Percentiles rank a stretch among this genome's conserved stretches.
Conservation (phyloP, 2,888 invertebrate genomes). For the Darwinula stevensoni region DNA sequence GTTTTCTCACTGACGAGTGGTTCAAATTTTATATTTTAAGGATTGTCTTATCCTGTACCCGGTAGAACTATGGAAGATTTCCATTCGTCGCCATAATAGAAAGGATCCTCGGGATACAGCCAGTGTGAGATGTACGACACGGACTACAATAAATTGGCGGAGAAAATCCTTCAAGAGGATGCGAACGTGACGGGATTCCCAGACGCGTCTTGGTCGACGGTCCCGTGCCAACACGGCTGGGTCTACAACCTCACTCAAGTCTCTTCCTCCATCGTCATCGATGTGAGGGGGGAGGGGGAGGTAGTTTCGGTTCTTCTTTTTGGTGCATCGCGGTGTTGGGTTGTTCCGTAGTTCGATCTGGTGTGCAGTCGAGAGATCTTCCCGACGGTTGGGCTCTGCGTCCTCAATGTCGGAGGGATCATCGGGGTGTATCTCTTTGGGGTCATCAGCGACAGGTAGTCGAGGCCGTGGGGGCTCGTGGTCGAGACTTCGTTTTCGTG, state of each 20-base stretch:
- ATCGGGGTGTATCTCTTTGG: not conserved
- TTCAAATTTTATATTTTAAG: too few relatives aligned
- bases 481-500: too few relatives aligned
- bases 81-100: too few relatives aligned
- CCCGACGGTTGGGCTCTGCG: slow-evolving; percentile 1
- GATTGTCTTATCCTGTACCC: too few relatives aligned
- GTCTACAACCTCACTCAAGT: slow-evolving; percentile 39
- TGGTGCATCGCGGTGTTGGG: not conserved
- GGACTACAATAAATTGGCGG: slow-evolving; percentile 5
- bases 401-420: slow-evolving; percentile 1
- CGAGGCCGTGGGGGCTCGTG: too few relatives aligned
- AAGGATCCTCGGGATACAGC: too few relatives aligned
- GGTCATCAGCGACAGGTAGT: slow-evolving; percentile 1
- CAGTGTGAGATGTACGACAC: slow-evolving; percentile 9
- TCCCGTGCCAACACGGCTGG: slow-evolving; percentile 37
- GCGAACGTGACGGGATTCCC: not conserved
- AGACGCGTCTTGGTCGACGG: slow-evolving; percentile 4
- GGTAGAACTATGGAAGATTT: too few relatives aligned
- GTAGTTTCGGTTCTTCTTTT: too few relatives aligned
- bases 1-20: too few relatives aligned
- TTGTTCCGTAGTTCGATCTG: slow-evolving; percentile 2
- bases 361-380: not conserved
- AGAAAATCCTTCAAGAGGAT: not conserved
- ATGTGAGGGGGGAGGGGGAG: too few relatives aligned
- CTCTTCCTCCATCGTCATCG: slow-evolving; percentile 48